Evolutionary conservation across 2,797 vertebrate genomes (phyloP).

Genomic region (Gadopsis marmoratus): DNA sequence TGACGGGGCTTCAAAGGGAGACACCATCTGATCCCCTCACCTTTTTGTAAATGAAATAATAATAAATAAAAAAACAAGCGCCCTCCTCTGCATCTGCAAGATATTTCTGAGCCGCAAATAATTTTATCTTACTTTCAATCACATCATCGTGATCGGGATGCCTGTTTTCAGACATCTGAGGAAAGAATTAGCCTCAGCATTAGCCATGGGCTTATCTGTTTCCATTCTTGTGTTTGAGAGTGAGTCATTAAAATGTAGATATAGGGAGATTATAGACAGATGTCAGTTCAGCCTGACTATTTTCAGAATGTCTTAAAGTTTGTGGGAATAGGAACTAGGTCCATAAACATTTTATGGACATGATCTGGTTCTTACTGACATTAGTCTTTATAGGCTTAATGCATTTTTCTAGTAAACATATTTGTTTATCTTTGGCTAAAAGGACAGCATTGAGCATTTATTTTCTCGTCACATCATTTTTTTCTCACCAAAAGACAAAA

Average conservation of each 20-base stretch:
- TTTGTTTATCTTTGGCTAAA: background rate
- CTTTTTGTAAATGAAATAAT: slow-evolving; percentile 73
- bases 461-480: background rate
- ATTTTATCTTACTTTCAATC: slow-evolving; percentile 70
- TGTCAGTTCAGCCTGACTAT: slow-evolving; percentile 43
- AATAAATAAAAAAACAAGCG: slow-evolving; percentile 47
- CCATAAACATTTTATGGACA: slow-evolving; percentile 46
- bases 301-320: slow-evolving; percentile 45
- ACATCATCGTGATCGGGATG: slow-evolving; percentile 56
- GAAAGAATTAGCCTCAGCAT: slow-evolving; percentile 54
- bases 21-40: slow-evolving; percentile 72
- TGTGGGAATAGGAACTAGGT: slow-evolving; percentile 28
- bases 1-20: slow-evolving; percentile 69
- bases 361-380: slow-evolving; percentile 36
- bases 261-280: slow-evolving; percentile 48
- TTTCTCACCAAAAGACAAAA: slow-evolving; percentile 5
- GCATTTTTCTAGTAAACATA: slow-evolving; percentile 18
- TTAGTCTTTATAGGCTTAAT: slow-evolving; percentile 12
- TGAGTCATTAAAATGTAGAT: slow-evolving; percentile 62
- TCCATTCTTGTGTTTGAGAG: slow-evolving; percentile 54
- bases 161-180: slow-evolving; percentile 70
- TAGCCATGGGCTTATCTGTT: slow-evolving; percentile 62
- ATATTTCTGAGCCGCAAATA: slow-evolving; percentile 68
- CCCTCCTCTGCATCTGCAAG: slow-evolving; percentile 41
- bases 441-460: background rate